Evolutionary conservation across 1,140 invertebrate species (phyloP), one percentile per base, ranked within the genome.

Genomic region (Cydia fagiglandana): DNA sequence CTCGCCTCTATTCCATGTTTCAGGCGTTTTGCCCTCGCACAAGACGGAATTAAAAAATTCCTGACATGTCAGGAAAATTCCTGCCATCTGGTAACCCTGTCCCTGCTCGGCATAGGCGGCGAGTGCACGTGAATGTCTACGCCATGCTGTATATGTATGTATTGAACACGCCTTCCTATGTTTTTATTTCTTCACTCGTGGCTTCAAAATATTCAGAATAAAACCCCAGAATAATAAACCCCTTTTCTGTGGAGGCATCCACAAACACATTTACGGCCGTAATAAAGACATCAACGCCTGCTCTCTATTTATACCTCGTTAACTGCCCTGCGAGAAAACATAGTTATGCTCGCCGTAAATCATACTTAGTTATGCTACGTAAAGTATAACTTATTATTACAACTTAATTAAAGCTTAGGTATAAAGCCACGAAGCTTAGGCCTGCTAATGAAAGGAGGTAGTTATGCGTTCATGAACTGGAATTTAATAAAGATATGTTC

Each of bases 261-360:
- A 80, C 81, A 82, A 79, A 79, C 79, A 50, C 45, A 61, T 75
- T 78, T 73, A 78, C 66, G 66, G 24, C 73, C 73, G 76, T 78
- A 77, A 75, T 77, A 83, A 81, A 79, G 79, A 80, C 80, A 78
- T 80, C 81, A 80, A 82, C 78, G 75, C 79, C 75, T 64, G 56
- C 74, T 70, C 66, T 68, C 66, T 70, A 70, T 70, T 45, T 70
- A 70, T 70, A 70, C 15, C 66, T 70, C 66, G 66, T 70, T 70
- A 70, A 70, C 15, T 41, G 30, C n/a, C 64, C 4, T 70, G 9
- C 2, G 66, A 70, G 66, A 70, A 61, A 70, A 70, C 66, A 70
- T 68, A 68, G 64, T 68, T 68, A 68, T n/a, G 6, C n/a, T 13
- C 34, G 34, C n/a, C 66, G 66, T 70, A 70, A 38, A 45, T 6